Evolutionary conservation across 2,888 invertebrate genomes (phyloP).

Genomic region (Eupithecia inturbata): DNA sequence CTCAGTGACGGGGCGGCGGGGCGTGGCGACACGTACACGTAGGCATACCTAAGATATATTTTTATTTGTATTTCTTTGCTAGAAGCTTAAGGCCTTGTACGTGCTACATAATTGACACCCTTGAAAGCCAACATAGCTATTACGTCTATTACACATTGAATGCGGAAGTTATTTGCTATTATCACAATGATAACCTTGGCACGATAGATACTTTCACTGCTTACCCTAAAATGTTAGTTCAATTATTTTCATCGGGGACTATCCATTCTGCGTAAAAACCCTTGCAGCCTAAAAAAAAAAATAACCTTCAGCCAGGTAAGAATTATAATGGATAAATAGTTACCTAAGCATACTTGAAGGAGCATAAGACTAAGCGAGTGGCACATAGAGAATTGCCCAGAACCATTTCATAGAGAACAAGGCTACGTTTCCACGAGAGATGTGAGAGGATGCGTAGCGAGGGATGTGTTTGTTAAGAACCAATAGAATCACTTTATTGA

Average conservation of each 20-base stretch:
- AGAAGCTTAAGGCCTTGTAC: conserved; percentile 35
- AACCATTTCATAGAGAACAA: neutral
- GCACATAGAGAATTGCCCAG: neutral
- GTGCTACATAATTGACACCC: conserved; percentile 33
- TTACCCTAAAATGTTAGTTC: conserved; percentile 31
- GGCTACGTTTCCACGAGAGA: neutral
- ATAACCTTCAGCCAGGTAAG: conserved; percentile 1
- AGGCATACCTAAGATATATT: too few relatives aligned
- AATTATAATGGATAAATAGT: neutral
- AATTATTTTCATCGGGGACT: conserved; percentile 16
- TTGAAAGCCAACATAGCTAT: conserved; percentile 35
- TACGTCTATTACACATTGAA: conserved; percentile 35
- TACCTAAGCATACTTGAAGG: neutral
- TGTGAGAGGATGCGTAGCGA: too few relatives aligned
- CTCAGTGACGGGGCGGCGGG: too few relatives aligned
- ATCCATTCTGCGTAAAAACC: neutral
- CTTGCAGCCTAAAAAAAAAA: neutral
- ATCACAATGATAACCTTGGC: conserved; percentile 37
- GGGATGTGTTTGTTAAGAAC: too few relatives aligned
- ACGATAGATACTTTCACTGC: conserved; percentile 38
- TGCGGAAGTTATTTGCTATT: conserved; percentile 38
- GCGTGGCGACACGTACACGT: too few relatives aligned
- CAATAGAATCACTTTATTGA: too few relatives aligned
- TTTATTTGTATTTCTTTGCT: conserved; percentile 18
- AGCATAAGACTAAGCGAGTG: neutral